Evolutionary conservation across 2,113 vertebrate genomes (phyloP).

Genomic region (Apeltes quadracus): DNA sequence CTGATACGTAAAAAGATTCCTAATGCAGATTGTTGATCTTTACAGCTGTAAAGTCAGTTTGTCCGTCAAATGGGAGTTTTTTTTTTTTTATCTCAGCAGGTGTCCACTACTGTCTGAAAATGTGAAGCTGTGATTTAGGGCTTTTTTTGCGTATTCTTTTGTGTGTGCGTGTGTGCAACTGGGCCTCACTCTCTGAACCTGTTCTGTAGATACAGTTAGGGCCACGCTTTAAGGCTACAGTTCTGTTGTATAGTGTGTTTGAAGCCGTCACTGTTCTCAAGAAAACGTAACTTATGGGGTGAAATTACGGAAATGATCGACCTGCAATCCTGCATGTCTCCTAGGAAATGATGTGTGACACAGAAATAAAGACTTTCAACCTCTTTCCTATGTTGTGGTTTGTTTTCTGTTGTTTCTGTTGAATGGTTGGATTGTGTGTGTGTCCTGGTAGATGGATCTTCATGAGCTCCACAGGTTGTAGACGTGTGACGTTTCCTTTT

Average conservation of each 20-base stretch:
- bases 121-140: conserved; percentile 75
- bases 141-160: conserved; percentile 35
- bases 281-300: conserved; percentile 64
- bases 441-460: neutral
- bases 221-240: conserved; percentile 60
- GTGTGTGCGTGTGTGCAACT: conserved; percentile 1
- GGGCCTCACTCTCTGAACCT: conserved; percentile 43
- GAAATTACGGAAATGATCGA: conserved; percentile 66
- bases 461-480: neutral
- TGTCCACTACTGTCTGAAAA: conserved; percentile 66
- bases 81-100: conserved; percentile 43
- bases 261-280: conserved; percentile 63
- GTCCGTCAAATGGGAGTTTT: conserved; percentile 35
- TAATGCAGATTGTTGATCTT: conserved; percentile 23
- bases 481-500: neutral
- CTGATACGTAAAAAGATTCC: neutral
- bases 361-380: conserved; percentile 78
- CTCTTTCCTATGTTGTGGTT: conserved; percentile 35
- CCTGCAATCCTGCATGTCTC: conserved; percentile 80
- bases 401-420: neutral
- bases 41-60: conserved; percentile 7
- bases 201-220: conserved; percentile 54
- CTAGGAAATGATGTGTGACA: conserved; percentile 71
- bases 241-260: conserved; percentile 68
- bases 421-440: neutral